Evolutionary conservation across 2,797 vertebrate genomes (phyloP).

Genomic region (Ataeniobius toweri): DNA sequence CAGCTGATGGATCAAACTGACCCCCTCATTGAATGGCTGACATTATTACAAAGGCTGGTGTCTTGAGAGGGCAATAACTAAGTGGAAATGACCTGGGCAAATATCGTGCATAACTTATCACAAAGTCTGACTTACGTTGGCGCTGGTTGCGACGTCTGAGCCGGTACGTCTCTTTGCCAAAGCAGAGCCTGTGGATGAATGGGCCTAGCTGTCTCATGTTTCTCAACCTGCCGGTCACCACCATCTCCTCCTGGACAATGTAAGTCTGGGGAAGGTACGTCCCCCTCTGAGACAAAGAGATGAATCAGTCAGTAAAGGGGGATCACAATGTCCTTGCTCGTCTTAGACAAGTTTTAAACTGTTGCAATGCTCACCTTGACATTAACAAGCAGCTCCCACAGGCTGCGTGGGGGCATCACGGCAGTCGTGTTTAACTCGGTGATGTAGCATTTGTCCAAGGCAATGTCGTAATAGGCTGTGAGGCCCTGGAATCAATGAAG

Average conservation of each 20-base stretch:
- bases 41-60: conserved; percentile 15
- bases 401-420: conserved; percentile 91
- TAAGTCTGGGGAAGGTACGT: conserved; percentile 94
- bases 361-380: conserved; percentile 85
- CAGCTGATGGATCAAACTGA: conserved; percentile 14
- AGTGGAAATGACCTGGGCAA: conserved; percentile 19
- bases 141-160: conserved; percentile 83
- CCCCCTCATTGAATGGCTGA: conserved; percentile 24
- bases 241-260: conserved; percentile 95
- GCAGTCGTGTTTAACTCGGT: conserved; percentile 92
- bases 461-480: conserved; percentile 92
- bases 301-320: conserved; percentile 46
- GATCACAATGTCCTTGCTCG: conserved; percentile 29
- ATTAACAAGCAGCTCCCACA: conserved; percentile 93
- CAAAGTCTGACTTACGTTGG: conserved; percentile 82
- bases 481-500: conserved; percentile 80
- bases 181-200: conserved; percentile 91
- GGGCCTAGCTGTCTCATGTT: conserved; percentile 91
- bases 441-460: conserved; percentile 93
- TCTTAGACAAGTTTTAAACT: conserved; percentile 22
- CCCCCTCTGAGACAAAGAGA: conserved; percentile 83
- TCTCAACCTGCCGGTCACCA: conserved; percentile 87
- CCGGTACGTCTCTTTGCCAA: conserved; percentile 92
- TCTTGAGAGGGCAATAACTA: conserved; percentile 15
- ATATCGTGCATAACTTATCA: conserved; percentile 9